Evolutionary conservation across 2,888 invertebrate species (phyloP).

Genomic region (Megastigmus dorsalis): DNA sequence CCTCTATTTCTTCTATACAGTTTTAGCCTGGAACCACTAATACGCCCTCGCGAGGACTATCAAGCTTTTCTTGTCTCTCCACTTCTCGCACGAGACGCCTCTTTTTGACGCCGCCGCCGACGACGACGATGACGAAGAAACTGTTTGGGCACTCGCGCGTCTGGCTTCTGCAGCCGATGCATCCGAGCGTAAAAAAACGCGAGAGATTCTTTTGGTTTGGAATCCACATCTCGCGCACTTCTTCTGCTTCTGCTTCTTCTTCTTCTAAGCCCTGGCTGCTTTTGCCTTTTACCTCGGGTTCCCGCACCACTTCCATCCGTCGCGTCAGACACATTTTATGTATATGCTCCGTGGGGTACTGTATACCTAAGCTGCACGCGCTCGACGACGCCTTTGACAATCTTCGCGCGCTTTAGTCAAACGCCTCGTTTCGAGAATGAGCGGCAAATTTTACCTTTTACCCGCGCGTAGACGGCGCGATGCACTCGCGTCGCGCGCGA

Average conservation of each 20-base stretch:
- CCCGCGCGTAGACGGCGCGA: too few species aligned
- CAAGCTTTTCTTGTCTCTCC: conserved; percentile 17
- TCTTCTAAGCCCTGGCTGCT: too few species aligned
- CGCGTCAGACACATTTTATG: too few species aligned
- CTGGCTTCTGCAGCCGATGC: conserved; percentile 8
- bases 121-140: neutral
- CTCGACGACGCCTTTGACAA: conserved; percentile 39
- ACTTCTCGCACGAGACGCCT: too few species aligned
- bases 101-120: neutral
- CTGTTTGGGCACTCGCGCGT: conserved; percentile 22
- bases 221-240: conserved; percentile 27
- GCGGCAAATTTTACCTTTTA: too few species aligned
- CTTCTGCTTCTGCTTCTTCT: neutral
- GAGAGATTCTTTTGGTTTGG: conserved; percentile 2
- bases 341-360: too few species aligned
- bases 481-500: too few species aligned
- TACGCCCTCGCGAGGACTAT: conserved; percentile 8
- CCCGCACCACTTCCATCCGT: too few species aligned
- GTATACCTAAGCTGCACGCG: neutral
- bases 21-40: neutral
- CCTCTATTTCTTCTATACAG: too few species aligned
- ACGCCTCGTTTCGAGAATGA: conserved; percentile 5
- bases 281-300: neutral
- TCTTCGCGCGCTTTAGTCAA: conserved; percentile 23
- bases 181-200: conserved; percentile 34